Conservation (phyloP, 2,888 invertebrate genomes). For the Subacronicta megacephala region DNA sequence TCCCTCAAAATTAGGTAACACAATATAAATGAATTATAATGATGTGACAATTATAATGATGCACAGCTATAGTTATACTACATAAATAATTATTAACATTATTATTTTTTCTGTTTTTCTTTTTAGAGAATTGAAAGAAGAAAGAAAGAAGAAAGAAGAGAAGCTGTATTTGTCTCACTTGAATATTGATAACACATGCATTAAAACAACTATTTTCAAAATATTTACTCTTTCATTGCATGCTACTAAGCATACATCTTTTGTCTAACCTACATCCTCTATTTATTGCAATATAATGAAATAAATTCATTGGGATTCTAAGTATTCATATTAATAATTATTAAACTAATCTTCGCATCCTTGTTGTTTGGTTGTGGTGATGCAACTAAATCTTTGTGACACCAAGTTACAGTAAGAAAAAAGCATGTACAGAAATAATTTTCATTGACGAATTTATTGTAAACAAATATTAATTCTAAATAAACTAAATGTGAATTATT, state of each 20-base stretch:
- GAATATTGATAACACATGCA: too few species aligned
- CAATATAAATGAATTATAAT: too few species aligned
- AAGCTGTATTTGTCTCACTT: too few species aligned
- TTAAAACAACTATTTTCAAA: too few species aligned
- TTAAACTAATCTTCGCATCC: conserved; percentile 1
- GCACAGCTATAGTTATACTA: too few species aligned
- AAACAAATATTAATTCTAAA: neutral
- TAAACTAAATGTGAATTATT: neutral
- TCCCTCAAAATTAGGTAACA: too few species aligned
- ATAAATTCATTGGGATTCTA: neutral
- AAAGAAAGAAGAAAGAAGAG: too few species aligned
- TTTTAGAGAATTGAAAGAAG: too few species aligned
- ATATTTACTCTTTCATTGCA: too few species aligned
- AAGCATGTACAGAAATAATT: neutral
- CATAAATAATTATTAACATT: too few species aligned
- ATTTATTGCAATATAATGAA: conserved; percentile 17
- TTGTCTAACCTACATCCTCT: neutral
- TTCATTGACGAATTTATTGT: neutral
- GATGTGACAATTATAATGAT: too few species aligned
- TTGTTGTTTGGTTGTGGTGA: neutral
- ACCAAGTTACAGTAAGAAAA: conserved; percentile 5
- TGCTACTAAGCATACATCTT: neutral
- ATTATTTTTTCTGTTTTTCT: too few species aligned
- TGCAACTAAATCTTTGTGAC: neutral
- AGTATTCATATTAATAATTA: conserved; percentile 4